Percentiles rank a stretch among this genome's conserved stretches.
Conservation (phyloP, 2,797 vertebrate genomes). For the Tadarida brasiliensis region DNA sequence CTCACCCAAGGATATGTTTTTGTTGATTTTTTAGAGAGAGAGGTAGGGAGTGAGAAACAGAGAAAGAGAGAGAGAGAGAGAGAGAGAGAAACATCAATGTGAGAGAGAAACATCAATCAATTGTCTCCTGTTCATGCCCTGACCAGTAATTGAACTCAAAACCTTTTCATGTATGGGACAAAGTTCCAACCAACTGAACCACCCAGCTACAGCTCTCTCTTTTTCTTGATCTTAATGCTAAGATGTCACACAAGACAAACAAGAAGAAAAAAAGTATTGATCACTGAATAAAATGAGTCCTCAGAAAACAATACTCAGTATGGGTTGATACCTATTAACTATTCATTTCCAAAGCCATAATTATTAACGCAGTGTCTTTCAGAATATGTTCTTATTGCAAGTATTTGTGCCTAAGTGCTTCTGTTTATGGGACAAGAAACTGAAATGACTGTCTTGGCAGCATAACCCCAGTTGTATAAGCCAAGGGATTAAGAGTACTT, state of each 20-base stretch:
- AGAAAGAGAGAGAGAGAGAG: not conserved
- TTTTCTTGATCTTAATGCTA: conserved; percentile 32
- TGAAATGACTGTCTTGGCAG: conserved; percentile 71
- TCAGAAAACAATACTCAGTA: conserved; percentile 30
- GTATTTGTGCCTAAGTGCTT: conserved; percentile 64
- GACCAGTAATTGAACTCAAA: not conserved
- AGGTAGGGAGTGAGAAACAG: not conserved
- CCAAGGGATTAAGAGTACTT: conserved; percentile 74
- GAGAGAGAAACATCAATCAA: not conserved
- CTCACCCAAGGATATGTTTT: not conserved
- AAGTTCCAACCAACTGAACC: not conserved
- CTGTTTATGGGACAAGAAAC: conserved; percentile 71
- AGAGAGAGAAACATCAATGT: not conserved
- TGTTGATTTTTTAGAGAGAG: not conserved
- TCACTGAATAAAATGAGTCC: conserved; percentile 30
- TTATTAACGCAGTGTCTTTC: conserved; percentile 32
- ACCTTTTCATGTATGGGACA: not conserved
- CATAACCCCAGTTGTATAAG: conserved; percentile 24
- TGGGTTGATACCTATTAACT: not conserved
- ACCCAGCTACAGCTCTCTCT: not conserved
- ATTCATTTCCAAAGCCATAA: conserved; percentile 47
- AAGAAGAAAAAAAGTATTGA: not conserved
- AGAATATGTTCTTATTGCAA: conserved; percentile 45
- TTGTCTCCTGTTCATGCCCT: not conserved
- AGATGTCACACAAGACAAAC: conserved; percentile 29